Percentiles rank a stretch among this genome's conserved stretches.
Conservation (phyloP, 30 jellyfish, hydroid and myxozoan genomes). For the Aurelia coerulea region DNA sequence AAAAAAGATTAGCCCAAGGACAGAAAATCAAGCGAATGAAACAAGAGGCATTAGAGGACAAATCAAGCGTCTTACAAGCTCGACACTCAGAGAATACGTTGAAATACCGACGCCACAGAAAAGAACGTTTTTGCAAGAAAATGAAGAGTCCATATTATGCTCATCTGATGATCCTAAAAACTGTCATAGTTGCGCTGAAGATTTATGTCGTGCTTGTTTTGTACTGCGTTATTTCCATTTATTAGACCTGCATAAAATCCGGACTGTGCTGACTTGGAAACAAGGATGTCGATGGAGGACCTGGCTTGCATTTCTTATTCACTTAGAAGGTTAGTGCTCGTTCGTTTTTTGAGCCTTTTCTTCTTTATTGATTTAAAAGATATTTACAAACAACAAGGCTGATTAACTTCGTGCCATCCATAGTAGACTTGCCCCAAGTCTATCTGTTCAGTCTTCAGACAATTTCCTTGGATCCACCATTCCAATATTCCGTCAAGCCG, state of each 20-base stretch:
- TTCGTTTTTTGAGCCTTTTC: no score
- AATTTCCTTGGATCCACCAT: no score
- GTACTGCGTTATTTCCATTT: constrained; percentile 78
- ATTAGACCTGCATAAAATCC: constrained; percentile 72
- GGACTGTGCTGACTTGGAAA: constrained; percentile 76
- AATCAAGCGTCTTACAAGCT: background rate
- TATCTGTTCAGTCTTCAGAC: no score
- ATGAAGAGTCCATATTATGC: constrained; percentile 50
- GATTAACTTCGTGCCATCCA: no score
- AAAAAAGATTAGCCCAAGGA: background rate
- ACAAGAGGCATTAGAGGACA: background rate
- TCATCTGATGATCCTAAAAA: constrained; percentile 51
- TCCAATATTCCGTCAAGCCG: no score
- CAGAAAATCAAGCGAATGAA: background rate
- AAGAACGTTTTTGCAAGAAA: constrained; percentile 20
- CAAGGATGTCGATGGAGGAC: constrained; percentile 98
- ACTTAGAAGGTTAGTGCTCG: constrained; percentile 66
- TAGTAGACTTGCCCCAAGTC: no score
- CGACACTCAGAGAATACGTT: constrained; percentile 42
- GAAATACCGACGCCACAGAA: constrained; percentile 40
- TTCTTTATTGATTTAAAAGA: no score
- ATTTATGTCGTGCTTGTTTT: constrained; percentile 91
- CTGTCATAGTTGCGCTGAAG: constrained; percentile 80
- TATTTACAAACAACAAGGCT: no score
- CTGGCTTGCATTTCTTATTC: constrained; percentile 85